Evolutionary conservation across 2,797 vertebrate species (phyloP).

Genomic region (Fundulus diaphanus): DNA sequence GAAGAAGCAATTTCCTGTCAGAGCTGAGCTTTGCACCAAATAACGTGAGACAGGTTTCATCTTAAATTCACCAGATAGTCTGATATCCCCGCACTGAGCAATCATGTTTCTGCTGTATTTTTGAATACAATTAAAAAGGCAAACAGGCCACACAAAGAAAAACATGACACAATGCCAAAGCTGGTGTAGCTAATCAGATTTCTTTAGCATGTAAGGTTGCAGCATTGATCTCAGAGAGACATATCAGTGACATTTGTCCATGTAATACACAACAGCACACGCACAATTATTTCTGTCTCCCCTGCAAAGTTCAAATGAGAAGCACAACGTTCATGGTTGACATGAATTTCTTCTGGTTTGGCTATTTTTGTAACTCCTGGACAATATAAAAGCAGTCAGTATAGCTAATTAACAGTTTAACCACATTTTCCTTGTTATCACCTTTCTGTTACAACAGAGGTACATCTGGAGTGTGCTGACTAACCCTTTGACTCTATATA

Average conservation of each 20-base stretch:
- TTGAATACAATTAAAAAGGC: background rate
- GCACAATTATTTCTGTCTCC: conserved; percentile 62
- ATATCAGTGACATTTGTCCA: conserved; percentile 66
- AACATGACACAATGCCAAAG: conserved; percentile 26
- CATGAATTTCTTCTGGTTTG: conserved; percentile 40
- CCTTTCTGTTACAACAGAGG: background rate
- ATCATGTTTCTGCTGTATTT: background rate
- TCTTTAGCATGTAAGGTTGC: conserved; percentile 42
- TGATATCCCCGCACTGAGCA: background rate
- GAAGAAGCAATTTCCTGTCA: conserved; percentile 6
- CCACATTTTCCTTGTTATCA: background rate
- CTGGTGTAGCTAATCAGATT: conserved; percentile 63
- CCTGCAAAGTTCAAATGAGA: conserved; percentile 54
- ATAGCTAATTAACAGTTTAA: background rate
- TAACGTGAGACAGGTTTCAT: background rate
- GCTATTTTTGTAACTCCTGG: conserved; percentile 7
- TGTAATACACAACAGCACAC: conserved; percentile 42
- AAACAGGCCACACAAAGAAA: background rate
- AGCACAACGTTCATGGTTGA: conserved; percentile 34
- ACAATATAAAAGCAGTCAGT: conserved; percentile 2
- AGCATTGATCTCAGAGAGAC: conserved; percentile 53
- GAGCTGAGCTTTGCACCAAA: background rate
- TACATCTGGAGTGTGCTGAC: background rate
- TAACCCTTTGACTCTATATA: conserved; percentile 1
- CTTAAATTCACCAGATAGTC: background rate